Percentiles rank a stretch among this genome's conserved stretches.
These are phyloP conservation scores for Oceanodroma tethys DNA, from an alignment of 2,113 vertebrate genomes.

Conservation along the genomic window DNA sequence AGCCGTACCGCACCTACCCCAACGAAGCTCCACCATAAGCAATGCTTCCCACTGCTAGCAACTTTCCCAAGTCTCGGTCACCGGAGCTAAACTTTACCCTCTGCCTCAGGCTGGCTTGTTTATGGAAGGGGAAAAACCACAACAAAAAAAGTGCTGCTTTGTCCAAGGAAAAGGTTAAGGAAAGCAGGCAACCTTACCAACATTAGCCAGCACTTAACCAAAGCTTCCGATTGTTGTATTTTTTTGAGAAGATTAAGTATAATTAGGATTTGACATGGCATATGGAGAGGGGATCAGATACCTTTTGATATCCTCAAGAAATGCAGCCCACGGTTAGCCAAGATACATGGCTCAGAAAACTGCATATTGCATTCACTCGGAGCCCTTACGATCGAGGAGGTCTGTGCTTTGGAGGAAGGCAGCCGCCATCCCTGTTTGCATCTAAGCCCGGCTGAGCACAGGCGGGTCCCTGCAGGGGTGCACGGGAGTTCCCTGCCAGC, in stretches of 20 bases:
- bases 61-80: neutral
- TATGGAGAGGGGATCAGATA: neutral
- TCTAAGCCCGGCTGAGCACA: neutral
- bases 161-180: neutral
- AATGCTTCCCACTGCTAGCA: neutral
- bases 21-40: neutral
- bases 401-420: neutral
- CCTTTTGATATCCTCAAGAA: neutral
- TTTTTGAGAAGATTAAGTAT: neutral
- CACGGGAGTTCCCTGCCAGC: neutral
- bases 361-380: neutral
- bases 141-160: neutral
- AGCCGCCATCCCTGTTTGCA: neutral
- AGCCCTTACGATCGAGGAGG: neutral
- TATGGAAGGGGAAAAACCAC: neutral
- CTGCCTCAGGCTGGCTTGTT: neutral
- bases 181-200: neutral
- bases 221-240: neutral
- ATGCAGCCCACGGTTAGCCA: neutral
- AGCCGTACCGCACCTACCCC: rapidly evolving
- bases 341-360: neutral
- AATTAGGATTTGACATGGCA: neutral
- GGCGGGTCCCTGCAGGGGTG: neutral
- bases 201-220: neutral
- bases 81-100: neutral